Percentiles rank a stretch among this genome's conserved stretches.
phyloP scores from a whole-genome alignment of 2,888 invertebrate genomes.

The Eristalis intricaria region DNA sequence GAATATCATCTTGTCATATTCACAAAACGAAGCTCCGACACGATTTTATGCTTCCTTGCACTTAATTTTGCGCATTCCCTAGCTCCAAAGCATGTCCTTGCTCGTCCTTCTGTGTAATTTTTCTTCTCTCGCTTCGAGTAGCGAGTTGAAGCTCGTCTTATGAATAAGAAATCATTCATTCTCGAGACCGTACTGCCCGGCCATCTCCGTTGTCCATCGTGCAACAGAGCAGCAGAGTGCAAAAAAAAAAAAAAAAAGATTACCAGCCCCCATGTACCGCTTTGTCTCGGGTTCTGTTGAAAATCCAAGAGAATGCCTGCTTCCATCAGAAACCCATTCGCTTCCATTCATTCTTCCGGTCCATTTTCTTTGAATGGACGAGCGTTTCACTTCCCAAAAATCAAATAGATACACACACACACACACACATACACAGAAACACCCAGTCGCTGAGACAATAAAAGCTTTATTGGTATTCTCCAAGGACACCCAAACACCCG shows the following conservation, averaged over 20 bases:
- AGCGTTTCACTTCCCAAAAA: constrained; percentile 2
- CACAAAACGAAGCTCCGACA: not conserved
- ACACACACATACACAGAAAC: not conserved
- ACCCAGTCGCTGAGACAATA: constrained; percentile 29
- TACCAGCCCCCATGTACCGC: not conserved
- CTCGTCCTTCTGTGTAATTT: not conserved
- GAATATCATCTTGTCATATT: not conserved
- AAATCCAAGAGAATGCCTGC: not conserved
- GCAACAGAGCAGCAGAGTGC: not conserved
- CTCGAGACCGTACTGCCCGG: too few relatives aligned
- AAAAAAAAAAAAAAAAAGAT: not conserved
- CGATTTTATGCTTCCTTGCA: not conserved
- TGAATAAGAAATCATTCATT: not conserved
- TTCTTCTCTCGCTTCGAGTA: not conserved
- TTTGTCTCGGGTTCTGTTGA: not conserved
- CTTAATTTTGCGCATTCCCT: not conserved
- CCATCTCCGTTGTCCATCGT: not conserved
- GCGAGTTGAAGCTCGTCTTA: not conserved
- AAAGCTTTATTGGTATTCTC: constrained; percentile 51
- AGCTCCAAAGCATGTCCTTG: not conserved
- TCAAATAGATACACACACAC: constrained; percentile 16
- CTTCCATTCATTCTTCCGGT: constrained; percentile 31
- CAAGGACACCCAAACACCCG: constrained; percentile 36
- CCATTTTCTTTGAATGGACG: constrained; percentile 2
- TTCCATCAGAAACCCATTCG: not conserved